These are phyloP conservation scores for Phaonia tiefii DNA, from an alignment of 2,888 invertebrate genomes.

Conservation along the genomic window DNA sequence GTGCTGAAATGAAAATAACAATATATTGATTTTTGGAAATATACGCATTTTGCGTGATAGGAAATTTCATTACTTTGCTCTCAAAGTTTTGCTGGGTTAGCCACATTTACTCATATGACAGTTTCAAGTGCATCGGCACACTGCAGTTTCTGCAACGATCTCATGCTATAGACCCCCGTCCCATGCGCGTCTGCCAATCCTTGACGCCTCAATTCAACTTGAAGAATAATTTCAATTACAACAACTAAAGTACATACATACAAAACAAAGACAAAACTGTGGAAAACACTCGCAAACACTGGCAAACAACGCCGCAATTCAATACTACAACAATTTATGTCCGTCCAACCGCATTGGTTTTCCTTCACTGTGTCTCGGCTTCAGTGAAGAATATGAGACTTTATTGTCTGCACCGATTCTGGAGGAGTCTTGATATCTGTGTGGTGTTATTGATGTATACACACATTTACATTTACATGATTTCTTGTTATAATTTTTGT, in stretches of 20 bases:
- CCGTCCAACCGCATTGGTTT: constrained; percentile 49
- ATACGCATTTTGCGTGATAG: no score
- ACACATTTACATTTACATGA: no score
- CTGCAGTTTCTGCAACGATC: constrained; percentile 36
- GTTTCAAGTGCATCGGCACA: constrained; percentile 50
- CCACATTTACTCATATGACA: constrained; percentile 54
- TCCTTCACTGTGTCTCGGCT: constrained; percentile 23
- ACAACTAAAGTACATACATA: not conserved
- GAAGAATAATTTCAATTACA: constrained; percentile 63
- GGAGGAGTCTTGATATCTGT: constrained; percentile 19
- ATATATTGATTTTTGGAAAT: no score
- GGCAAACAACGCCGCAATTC: constrained; percentile 46
- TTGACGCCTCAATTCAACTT: constrained; percentile 24
- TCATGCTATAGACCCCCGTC: not conserved
- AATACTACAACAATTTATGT: constrained; percentile 43
- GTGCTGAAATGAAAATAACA: no score
- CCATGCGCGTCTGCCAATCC: constrained; percentile 13
- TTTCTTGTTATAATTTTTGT: no score
- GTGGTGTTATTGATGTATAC: not conserved
- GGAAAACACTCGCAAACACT: constrained; percentile 12
- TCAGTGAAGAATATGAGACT: not conserved
- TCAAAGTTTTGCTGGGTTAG: not conserved
- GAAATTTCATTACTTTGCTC: no score
- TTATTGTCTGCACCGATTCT: constrained; percentile 16
- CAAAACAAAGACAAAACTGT: not conserved